phyloP scores from a whole-genome alignment of 2,888 invertebrate genomes.

The Thera obeliscata region DNA sequence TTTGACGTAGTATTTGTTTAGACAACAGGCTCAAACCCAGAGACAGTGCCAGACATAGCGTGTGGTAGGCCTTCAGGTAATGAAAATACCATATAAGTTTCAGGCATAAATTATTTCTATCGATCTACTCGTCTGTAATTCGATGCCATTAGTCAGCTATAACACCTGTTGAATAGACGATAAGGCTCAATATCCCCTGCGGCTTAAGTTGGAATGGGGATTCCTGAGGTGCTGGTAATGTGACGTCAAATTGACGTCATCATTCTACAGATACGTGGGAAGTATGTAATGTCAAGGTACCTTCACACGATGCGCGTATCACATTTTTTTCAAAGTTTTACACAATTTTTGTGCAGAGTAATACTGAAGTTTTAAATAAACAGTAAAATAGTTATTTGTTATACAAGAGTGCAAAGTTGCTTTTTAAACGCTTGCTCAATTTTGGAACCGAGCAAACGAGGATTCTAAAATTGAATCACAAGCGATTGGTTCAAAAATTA shows the following conservation, averaged over 20 bases:
- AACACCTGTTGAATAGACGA: constrained; percentile 17
- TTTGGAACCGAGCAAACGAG: too few relatives aligned
- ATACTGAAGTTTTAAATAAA: too few relatives aligned
- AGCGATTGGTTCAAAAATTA: too few relatives aligned
- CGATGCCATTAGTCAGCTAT: constrained; percentile 3
- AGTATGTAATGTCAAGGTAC: neutral
- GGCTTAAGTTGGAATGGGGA: neutral
- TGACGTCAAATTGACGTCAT: constrained; percentile 16
- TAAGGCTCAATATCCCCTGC: constrained; percentile 17
- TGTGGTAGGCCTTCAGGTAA: neutral
- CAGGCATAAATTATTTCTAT: neutral
- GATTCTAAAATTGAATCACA: too few relatives aligned
- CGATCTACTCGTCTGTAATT: neutral
- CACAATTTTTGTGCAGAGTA: too few relatives aligned
- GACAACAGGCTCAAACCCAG: too few relatives aligned
- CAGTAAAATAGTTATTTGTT: too few relatives aligned
- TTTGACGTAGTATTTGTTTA: too few relatives aligned
- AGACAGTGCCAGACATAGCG: neutral
- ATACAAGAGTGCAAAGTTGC: too few relatives aligned
- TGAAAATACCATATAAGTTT: neutral
- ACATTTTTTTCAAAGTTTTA: neutral
- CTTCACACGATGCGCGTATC: neutral
- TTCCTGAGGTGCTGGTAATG: neutral
- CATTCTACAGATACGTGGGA: neutral
- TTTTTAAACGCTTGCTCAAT: too few relatives aligned